Evolutionary conservation across 2,888 invertebrate species (phyloP).

Genomic region (Drosophila kambysellisi): DNA sequence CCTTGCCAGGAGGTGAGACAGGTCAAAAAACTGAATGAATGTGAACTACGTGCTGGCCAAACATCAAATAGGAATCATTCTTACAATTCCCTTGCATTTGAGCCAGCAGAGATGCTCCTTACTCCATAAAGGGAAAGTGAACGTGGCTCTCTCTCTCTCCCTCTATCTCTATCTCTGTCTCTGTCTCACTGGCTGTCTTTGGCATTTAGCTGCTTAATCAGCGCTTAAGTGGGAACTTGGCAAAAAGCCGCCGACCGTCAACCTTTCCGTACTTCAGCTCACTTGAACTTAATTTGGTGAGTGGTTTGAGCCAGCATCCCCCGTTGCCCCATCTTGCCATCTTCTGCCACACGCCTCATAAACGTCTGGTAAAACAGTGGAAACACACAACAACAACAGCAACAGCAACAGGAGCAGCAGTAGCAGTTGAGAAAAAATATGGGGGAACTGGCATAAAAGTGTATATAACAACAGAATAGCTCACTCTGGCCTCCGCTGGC

Average conservation of each 20-base stretch:
- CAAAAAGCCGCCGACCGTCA: slow-evolving; percentile 56
- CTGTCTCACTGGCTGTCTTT: neutral
- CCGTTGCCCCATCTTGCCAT: neutral
- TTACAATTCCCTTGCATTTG: slow-evolving; percentile 21
- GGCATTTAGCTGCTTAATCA: slow-evolving; percentile 54
- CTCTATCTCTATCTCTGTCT: too few relatives aligned
- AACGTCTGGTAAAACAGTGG: slow-evolving; percentile 47
- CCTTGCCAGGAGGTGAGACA: neutral
- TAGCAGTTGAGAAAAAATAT: neutral
- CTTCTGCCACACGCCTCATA: slow-evolving; percentile 31
- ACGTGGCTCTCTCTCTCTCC: neutral
- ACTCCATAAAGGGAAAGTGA: slow-evolving; percentile 18
- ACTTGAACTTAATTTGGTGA: slow-evolving; percentile 66
- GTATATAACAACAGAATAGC: slow-evolving; percentile 8
- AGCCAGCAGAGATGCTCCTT: slow-evolving; percentile 7
- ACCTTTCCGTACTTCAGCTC: slow-evolving; percentile 65
- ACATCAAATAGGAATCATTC: slow-evolving; percentile 20
- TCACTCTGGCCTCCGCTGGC: slow-evolving; percentile 45
- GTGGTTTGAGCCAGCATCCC: slow-evolving; percentile 51
- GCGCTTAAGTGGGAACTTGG: slow-evolving; percentile 60
- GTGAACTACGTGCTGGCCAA: slow-evolving; percentile 1
- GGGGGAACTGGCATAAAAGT: slow-evolving; percentile 12
- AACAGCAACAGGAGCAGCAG: neutral
- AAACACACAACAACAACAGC: slow-evolving; percentile 25
- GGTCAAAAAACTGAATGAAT: neutral